Percentiles rank a stretch among this genome's conserved stretches.
Evolutionary conservation across 2,888 invertebrate genomes (phyloP).

Genomic region (Stenodema calcarata): DNA sequence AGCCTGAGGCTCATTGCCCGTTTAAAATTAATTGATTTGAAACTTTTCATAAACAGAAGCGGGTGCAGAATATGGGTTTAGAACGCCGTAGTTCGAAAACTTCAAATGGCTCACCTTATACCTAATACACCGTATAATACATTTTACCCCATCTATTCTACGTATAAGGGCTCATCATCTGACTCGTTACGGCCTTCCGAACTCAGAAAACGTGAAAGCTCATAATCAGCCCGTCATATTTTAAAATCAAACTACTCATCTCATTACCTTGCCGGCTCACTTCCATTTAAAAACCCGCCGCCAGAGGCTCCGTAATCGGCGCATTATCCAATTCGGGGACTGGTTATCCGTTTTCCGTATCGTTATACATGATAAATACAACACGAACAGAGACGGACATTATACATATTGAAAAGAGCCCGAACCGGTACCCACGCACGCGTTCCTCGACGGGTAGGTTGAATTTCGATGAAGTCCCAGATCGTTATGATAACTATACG

Average conservation of each 20-base stretch:
- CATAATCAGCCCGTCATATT: neutral
- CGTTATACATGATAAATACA: neutral
- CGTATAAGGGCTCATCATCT: too few relatives aligned
- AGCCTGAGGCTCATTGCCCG: too few relatives aligned
- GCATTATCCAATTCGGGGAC: neutral
- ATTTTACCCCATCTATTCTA: too few relatives aligned
- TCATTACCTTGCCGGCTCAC: neutral
- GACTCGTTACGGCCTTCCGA: too few relatives aligned
- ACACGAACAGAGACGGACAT: neutral
- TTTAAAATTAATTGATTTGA: too few relatives aligned
- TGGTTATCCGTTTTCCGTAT: neutral
- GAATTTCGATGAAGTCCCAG: neutral
- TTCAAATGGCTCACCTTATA: too few relatives aligned
- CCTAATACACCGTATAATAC: too few relatives aligned
- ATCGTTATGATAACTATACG: neutral
- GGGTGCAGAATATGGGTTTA: too few relatives aligned
- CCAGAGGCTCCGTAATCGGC: neutral
- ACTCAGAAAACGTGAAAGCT: neutral
- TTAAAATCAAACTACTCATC: neutral
- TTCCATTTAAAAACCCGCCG: neutral
- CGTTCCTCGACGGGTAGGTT: neutral
- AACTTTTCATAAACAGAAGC: too few relatives aligned
- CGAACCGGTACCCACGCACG: neutral
- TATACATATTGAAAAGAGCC: neutral
- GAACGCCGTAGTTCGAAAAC: too few relatives aligned